Percentiles rank a stretch among this genome's conserved stretches.
These are phyloP conservation scores for Physocephala rufipes DNA, from an alignment of 2,888 invertebrate genomes.

Conservation along the genomic window DNA sequence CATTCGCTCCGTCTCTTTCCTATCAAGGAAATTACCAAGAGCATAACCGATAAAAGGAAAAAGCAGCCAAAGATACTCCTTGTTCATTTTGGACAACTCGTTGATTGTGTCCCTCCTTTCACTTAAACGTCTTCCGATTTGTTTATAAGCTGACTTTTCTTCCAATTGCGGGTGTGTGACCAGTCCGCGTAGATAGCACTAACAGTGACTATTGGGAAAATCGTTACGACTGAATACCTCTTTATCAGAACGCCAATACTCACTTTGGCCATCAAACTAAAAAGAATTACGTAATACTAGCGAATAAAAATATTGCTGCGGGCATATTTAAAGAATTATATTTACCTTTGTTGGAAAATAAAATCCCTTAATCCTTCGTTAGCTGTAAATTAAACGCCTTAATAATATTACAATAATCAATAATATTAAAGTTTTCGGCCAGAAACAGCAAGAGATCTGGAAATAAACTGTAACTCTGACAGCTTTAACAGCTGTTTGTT, in stretches of 20 bases:
- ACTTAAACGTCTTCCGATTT: slow-evolving; percentile 46
- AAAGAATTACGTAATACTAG: slow-evolving; percentile 36
- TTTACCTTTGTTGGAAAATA: slow-evolving; percentile 1
- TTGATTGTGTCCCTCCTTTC: slow-evolving; percentile 42
- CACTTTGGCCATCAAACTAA: slow-evolving; percentile 56
- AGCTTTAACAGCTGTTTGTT: too few relatives aligned
- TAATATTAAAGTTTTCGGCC: too few relatives aligned
- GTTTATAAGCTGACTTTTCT: slow-evolving; percentile 64
- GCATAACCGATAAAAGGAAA: slow-evolving; percentile 71
- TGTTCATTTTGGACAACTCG: slow-evolving; percentile 68
- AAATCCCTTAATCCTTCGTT: neutral
- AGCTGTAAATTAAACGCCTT: neutral
- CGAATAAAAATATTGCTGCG: too few relatives aligned
- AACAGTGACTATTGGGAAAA: slow-evolving; percentile 71
- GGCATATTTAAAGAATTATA: neutral
- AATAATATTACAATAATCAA: too few relatives aligned
- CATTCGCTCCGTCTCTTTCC: slow-evolving; percentile 77
- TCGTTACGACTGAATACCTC: slow-evolving; percentile 74
- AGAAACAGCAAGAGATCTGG: too few relatives aligned
- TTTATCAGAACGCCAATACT: slow-evolving; percentile 65
- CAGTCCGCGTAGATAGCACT: slow-evolving; percentile 76
- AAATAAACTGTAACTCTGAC: too few relatives aligned
- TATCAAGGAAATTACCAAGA: slow-evolving; percentile 74
- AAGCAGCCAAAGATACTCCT: slow-evolving; percentile 67
- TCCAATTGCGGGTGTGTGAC: slow-evolving; percentile 78